Evolutionary conservation across 2,888 invertebrate genomes (phyloP), one percentile per base, ranked within the genome.

Genomic region (Lithophane semibrunnea): DNA sequence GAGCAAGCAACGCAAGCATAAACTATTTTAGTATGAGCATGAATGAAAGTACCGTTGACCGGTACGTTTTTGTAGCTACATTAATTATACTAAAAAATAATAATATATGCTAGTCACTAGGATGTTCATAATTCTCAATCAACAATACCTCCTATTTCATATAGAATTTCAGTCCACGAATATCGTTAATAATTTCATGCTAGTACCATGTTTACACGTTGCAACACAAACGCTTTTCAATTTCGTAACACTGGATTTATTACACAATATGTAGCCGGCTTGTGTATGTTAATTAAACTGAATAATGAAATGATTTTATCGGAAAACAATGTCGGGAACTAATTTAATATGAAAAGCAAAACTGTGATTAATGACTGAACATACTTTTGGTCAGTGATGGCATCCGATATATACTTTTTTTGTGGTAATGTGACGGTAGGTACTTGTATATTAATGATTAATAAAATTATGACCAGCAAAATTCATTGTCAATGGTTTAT

Each of bases 201-300:
- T 74, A 64, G 56, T 58, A 63, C 49, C 61, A 21, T 77, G 72
- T 80, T 70, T 77, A 77, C 79, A 80, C n/a, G 61, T 18, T 79
- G 78, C 82, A 75, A 75, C 79, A 83, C 78, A 73, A 79, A 88
- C 82, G 86, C 87, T 88, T 88, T 89, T 86, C 89, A 87, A 90
- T 89, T 83, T 86, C 68, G 80, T 85, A 78, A 81, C 76, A 75
- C 64, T 44, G 69, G 86, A 84, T 88, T 88, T 86, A 88, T 86
- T 77, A 76, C 80, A 65, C 29, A 73, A 66, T 75, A 75, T 83
- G 77, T 81, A 80, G 86, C 80, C 80, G 66, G 83, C 86, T 77
- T 82, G 73, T 84, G 85, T 90, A 85, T 86, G 88, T 88, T 92
- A 92, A 92, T 92, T 92, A 91, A 91, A 88, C 86, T 86, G 90